Base-by-base conservation (phyloP, 2,113 vertebrate species). In the Emydura subglobosa region DNA sequence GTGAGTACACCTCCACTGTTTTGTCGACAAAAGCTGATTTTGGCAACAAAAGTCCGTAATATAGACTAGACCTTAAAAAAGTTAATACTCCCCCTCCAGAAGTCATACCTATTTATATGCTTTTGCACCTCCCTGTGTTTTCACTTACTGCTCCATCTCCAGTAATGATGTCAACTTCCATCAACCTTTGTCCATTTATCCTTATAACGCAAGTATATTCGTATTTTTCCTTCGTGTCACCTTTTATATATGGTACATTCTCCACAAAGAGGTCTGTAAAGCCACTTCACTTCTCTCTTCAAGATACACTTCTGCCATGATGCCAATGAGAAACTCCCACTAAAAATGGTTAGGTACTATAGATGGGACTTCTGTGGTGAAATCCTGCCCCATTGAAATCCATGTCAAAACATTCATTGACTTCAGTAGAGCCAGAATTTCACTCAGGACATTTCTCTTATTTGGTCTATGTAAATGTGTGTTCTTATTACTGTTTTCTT, bases 391-490 rank as follows among this genome's bases (percentile, higher is more conserved):
- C 78, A 86, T 93, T 93, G 93, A 94, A 94, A 85, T 85, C 83
- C 90, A 29, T 68, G 50, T 6, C 54, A 89, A 83, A 34, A n/a
- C 8, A 87, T 94, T 91, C 47, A 76, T 91, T 95, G 90, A 74
- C 57, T 91, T 93, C 76, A 94, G 47, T 76, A 90, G 42, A 83
- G 86, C 81, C 54, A 94, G 59, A 96, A 90, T 90, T 95, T 91
- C 86, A 87, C 51, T 76, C 49, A 50, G 82, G 79, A 61, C 80
- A 87, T 90, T 96, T 84, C 4, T 91, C 59, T 87, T 13, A 24
- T 83, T 91, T 92, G 68, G 59, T 5, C 31, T 87, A 61, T 61
- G 76, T 61, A 55, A 80, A 42, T 81, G 79, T 50, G 55, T 50
- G 50, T 51, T 96, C 93, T 96, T 93, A 79, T 93, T 78, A 76